A percentile compares a stretch with the other conserved stretches of the same genome.
phyloP scores from a whole-genome alignment of 2,888 invertebrate genomes.

The Stratiomys singularior region DNA sequence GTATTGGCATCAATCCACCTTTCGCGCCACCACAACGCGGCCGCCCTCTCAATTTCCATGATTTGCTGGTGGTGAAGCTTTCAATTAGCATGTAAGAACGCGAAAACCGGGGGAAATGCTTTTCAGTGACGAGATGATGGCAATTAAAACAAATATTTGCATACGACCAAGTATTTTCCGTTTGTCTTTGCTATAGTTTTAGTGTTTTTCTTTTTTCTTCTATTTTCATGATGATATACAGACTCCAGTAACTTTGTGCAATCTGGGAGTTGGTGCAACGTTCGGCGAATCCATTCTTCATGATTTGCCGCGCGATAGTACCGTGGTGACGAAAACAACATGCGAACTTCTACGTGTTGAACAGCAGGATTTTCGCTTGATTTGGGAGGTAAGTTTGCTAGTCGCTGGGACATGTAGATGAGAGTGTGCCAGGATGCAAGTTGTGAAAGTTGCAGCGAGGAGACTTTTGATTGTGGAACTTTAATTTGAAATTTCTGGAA shows the following conservation, averaged over 20 bases:
- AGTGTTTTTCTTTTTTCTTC: not conserved
- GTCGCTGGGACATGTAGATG: too few relatives aligned
- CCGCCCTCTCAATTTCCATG: not conserved
- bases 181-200: not conserved
- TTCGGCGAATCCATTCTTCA: slow-evolving; percentile 81
- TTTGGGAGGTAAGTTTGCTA: slow-evolving; percentile 76
- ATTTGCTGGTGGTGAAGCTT: not conserved
- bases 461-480: too few relatives aligned
- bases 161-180: slow-evolving; percentile 1
- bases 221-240: slow-evolving; percentile 62
- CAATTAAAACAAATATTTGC: slow-evolving; percentile 13
- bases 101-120: not conserved
- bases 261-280: slow-evolving; percentile 77
- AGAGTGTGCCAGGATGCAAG: too few relatives aligned
- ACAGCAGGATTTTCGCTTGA: slow-evolving; percentile 78
- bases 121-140: not conserved
- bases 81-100: slow-evolving; percentile 2
- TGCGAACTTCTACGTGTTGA: slow-evolving; percentile 80
- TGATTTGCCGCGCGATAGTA: slow-evolving; percentile 76
- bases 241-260: slow-evolving; percentile 75
- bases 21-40: not conserved
- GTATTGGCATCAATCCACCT: not conserved
- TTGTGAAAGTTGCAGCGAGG: too few relatives aligned
- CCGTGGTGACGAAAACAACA: slow-evolving; percentile 77
- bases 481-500: too few relatives aligned